Evolutionary conservation across 1,140 invertebrate species (phyloP), one percentile per base, ranked within the genome.

Genomic region (Papilio polyxenes): DNA sequence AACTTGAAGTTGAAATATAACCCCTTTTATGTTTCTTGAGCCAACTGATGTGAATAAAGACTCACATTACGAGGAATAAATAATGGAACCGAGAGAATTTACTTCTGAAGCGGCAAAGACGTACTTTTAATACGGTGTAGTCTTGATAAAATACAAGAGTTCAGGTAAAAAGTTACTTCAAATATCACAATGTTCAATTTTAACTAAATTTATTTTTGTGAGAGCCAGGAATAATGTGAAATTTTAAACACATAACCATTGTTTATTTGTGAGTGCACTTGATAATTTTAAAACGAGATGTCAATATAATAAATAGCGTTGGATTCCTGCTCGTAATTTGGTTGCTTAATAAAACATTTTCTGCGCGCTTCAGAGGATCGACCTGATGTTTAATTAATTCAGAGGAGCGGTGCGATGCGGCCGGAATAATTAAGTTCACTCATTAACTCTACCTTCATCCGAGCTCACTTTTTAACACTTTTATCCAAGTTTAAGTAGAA

Each of bases 1-100:
- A 37, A 72, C 31, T 72, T 72, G 31, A 72, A 72, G 31, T 72
- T 72, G 65, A 72, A 72, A 72, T 72, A 72, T 72, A 72, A 72
- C 65, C 65, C 31, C 65, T 72, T 72, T 72, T 40, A 72, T 72
- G 11, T 72, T 72, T 9, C 31, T 20, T 40, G 65, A 72, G 65
- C 11, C 65, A 72, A 37, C 31, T 11, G 65, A 72, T 17, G 31
- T 72, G 65, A 72, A 31, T 31, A 65, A 31, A 31, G 23, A 31
- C n/a, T 59, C 13, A 65, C 13, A 31, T 72, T 15, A 40, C 31
- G 15, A 15, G 31, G 11, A 13, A 37, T 37, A 72, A 31, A 31
- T 31, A 65, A 65, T 65, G 65, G 3, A 37, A 7, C 6, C 8
- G 4, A 3, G 2, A 23, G 62, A 15, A 8, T 20, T 62, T 62